phyloP scores from a whole-genome alignment of 2,888 invertebrate genomes.

The Neria commutata region DNA sequence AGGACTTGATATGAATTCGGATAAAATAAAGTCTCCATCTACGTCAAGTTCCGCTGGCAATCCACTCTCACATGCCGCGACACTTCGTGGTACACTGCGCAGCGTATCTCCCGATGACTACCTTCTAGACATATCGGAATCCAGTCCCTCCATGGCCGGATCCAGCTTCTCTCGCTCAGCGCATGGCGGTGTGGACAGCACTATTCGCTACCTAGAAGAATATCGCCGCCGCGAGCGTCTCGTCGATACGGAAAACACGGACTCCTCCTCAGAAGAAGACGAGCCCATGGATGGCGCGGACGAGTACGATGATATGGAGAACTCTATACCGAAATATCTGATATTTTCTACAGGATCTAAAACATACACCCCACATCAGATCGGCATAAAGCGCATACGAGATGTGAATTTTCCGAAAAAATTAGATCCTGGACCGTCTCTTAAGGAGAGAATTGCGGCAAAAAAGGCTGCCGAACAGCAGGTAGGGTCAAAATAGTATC shows the following conservation, averaged over 20 bases:
- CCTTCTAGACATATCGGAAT: constrained; percentile 41
- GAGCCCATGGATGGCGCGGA: constrained; percentile 27
- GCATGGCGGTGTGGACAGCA: constrained; percentile 38
- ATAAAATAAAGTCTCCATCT: constrained; percentile 20
- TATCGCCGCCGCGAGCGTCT: constrained; percentile 61
- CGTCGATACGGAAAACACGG: constrained; percentile 33
- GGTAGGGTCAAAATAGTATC: too few species aligned
- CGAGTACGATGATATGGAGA: constrained; percentile 66
- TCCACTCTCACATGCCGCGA: constrained; percentile 52
- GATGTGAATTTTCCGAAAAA: constrained; percentile 72
- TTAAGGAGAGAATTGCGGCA: constrained; percentile 71
- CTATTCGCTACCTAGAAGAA: constrained; percentile 69
- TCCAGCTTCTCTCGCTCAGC: constrained; percentile 18
- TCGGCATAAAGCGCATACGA: constrained; percentile 78
- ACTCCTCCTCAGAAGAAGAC: constrained; percentile 24
- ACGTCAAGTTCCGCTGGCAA: constrained; percentile 45
- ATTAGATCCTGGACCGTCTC: constrained; percentile 71
- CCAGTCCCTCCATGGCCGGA: too few species aligned
- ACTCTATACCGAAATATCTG: constrained; percentile 67
- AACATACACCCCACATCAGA: constrained; percentile 85
- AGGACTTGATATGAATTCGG: too few species aligned
- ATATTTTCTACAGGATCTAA: constrained; percentile 84
- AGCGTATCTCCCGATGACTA: constrained; percentile 39
- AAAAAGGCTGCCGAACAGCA: constrained; percentile 49
- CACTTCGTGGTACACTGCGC: constrained; percentile 36